Evolutionary conservation across 2,797 vertebrate genomes (phyloP).

Genomic region (Sternotherus odoratus): DNA sequence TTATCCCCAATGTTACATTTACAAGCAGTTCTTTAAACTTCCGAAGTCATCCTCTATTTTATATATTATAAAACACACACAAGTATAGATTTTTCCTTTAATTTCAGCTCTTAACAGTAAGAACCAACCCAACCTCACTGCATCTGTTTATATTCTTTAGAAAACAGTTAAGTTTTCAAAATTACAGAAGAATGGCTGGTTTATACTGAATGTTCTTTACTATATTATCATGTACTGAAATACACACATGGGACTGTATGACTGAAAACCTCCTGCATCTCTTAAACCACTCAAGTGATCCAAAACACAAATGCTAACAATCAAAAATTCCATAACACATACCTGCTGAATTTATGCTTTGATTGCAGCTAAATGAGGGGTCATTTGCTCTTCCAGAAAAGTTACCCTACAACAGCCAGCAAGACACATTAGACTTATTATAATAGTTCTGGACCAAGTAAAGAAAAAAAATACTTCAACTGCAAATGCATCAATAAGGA

Average conservation of each 20-base stretch:
- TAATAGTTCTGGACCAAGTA: fast-evolving
- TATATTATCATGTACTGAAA: fast-evolving
- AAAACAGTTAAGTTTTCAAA: not conserved
- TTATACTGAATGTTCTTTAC: not conserved
- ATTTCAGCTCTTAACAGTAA: not conserved
- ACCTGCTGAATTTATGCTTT: slow-evolving; percentile 47
- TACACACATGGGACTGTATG: fast-evolving
- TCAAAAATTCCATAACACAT: slow-evolving; percentile 16
- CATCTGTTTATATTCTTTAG: not conserved
- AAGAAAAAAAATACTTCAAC: not conserved
- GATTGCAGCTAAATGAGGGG: slow-evolving; percentile 14
- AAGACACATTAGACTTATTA: not conserved
- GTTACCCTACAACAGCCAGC: slow-evolving; percentile 49
- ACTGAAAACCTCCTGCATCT: not conserved
- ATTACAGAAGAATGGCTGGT: not conserved
- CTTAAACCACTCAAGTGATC: not conserved
- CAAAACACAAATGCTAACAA: not conserved
- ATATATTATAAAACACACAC: not conserved
- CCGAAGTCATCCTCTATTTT: not conserved
- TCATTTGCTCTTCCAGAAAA: slow-evolving; percentile 57
- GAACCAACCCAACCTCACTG: not conserved
- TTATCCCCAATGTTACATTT: not conserved
- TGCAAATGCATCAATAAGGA: not conserved
- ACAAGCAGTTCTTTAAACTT: not conserved
- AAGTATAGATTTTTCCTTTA: not conserved